Base-by-base conservation (phyloP, 2,888 invertebrate genomes). In the Melangyna quadrimaculata region DNA sequence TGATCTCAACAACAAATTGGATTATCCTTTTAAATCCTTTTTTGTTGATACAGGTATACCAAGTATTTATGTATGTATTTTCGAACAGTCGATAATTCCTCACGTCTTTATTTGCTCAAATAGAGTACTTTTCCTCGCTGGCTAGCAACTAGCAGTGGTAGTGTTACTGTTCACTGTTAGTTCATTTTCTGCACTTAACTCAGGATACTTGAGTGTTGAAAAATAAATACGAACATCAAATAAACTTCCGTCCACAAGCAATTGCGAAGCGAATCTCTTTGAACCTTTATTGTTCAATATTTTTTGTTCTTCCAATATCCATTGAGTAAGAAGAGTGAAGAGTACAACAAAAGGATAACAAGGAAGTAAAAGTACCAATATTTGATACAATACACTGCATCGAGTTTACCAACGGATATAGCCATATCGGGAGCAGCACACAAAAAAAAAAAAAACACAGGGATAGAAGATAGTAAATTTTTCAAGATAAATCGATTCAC, bases 181-280 rank as follows among this genome's bases (percentile, higher is more conserved):
- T 67, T 69, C 78, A 69, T 72, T 69, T 63, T 71, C 53, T 69
- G 51, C 80, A 71, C 84, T 84, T 81, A 86, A 81, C 80, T 86
- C 86, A 77, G 86, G 72, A 81, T 78, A 57, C 86, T 86, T 81
- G 81, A 81, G 86, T 78, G 73, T 86, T 78, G 77, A 70, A 86
- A 86, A 81, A 86, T 86, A 86, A 86, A 86, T 81, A 86, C 77
- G 73, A 78, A 73, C 86, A 86, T 78, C 81, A 81, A 86, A 86
- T 86, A 81, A 77, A 86, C 86, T 86, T 81, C 77, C 86, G 77
- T 81, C 77, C 73, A 81, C 77, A 77, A 81, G 69, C 67, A 69
- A 45, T 40, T 37, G 29, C 45, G 72, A 70, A 61, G 19, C 19
- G 72, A 73, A 69, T 71, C 75, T 75, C 65, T 57, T 71, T 59